Evolutionary conservation across 2,113 vertebrate species (phyloP), one percentile per base, ranked within the genome.

Genomic region (Erythrocercus mccallii): DNA sequence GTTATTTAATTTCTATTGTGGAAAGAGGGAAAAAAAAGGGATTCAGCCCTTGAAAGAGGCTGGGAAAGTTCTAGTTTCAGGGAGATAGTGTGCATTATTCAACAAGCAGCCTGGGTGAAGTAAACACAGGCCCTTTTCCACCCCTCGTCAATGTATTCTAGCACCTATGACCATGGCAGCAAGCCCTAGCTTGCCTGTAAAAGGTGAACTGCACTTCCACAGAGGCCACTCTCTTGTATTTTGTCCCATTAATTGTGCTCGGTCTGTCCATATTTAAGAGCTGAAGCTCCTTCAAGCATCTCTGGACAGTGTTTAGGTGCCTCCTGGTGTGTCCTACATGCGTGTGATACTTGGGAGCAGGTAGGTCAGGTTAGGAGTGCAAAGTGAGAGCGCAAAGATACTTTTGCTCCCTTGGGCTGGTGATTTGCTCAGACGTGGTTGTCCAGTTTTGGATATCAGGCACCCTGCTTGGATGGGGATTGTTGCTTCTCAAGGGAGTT

Each of bases 331-430:
- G 19, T 70, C n/a, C 54, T 37, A 70, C 37, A 45, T 8, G 21
- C 3, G 4, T 0, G 0, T n/a, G 47, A 11, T 60, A 35, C 27
- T 3, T 7, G 35, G 47, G 33, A 62, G 8, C 14, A 53, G 38
- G 22, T 4, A 58, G 38, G 9, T 38, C 35, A 56, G 33, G 16
- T 42, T 40, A 40, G 38, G 12, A 40, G 38, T 40, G 38, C 38
- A 40, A 40, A 40, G 38, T 40, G 45, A 54, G 30, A 40, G 6
- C 24, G 28, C 28, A 54, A 47, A 68, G 12, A 78, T 6, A 17
- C 23, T 74, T 91, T 51, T 87, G 51, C 6, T 56, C 4, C 3
- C 0, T 78, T 71, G 2, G 2, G 9, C 9, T 53, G 24, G 6
- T 78, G 40, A 17, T 87, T 74, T 18, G 4, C 20, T 68, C 35